Evolutionary conservation across 2,797 vertebrate genomes (phyloP).

Genomic region (Graptemys geographica): DNA sequence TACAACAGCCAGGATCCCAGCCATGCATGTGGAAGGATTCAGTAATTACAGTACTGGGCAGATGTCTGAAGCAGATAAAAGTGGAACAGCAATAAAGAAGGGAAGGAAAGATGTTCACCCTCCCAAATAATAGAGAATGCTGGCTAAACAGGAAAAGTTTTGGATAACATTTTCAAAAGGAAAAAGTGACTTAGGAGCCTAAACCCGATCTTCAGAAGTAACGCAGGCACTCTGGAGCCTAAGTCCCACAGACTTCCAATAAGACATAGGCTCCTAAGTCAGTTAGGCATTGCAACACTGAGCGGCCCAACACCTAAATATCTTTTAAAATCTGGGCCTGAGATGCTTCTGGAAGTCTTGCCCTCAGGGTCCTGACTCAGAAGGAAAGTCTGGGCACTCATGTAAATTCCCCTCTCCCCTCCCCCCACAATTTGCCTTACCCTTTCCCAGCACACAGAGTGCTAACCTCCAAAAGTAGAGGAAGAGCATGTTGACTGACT

Average conservation of each 20-base stretch:
- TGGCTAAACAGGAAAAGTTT: background rate
- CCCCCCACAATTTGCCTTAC: background rate
- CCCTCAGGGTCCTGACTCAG: background rate
- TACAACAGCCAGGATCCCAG: background rate
- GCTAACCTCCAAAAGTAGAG: background rate
- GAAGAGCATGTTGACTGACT: background rate
- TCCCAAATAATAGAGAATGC: accelerated
- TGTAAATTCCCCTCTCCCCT: background rate
- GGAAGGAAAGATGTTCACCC: background rate
- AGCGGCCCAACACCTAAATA: background rate
- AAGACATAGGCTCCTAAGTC: background rate
- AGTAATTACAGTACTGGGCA: background rate
- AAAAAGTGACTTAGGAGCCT: background rate
- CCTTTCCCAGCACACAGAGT: background rate
- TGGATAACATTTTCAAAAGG: background rate
- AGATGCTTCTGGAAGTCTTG: background rate
- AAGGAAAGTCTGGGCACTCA: background rate
- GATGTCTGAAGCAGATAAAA: background rate
- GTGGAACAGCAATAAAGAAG: background rate
- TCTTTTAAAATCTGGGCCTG: background rate
- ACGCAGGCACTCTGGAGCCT: background rate
- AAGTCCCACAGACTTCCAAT: background rate
- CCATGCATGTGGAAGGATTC: background rate
- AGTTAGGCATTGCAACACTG: background rate
- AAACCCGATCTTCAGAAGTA: background rate